Base-by-base conservation (phyloP, 2,113 vertebrate genomes). In the Callaeas wilsoni region DNA sequence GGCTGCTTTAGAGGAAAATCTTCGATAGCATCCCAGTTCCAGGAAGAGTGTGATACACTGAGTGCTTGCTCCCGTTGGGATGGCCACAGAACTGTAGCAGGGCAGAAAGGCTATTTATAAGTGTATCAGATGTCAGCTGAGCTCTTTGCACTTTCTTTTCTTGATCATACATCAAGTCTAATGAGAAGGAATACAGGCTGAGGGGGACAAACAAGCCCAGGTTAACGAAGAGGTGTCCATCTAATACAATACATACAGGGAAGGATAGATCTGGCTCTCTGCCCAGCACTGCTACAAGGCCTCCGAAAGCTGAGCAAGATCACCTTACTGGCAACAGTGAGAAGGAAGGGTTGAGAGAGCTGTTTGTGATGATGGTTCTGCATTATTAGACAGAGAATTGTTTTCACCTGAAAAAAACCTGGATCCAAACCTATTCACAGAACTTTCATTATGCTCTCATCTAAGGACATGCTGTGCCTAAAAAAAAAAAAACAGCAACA, bases 91-190 rank as follows among this genome's bases (percentile, higher is more conserved):
- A 30, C 42, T 2, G 1, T 12, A 86, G 70, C 78, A 82, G 95
- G 69, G 90, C 94, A 95, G 81, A 41, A 68, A 30, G 62, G 85
- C 90, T 96, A 94, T 96, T 96, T 95, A 96, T 91, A 96, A 94
- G 59, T 55, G 11, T 94, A 95, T 97, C 81, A 91, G 79, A 83
- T 95, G 65, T 95, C 95, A 88, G 62, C 84, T 74, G 82, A 93
- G 83, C 62, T 79, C 70, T 96, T 75, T 89, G 67, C 67, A 52
- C 77, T 92, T 78, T 90, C 84, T 95, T 53, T 78, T 87, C 56
- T 76, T 87, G 78, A 75, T 73, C 85, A 33, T 89, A 89, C 75
- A 78, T 84, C 90, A 96, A 91, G 84, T 46, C 53, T 90, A 60
- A 94, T 56, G 64, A 91, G 91, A 77, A 82, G 71, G 50, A 42